Base-by-base conservation (phyloP, 2,797 vertebrate species). In the Muscicapa comitata region DNA sequence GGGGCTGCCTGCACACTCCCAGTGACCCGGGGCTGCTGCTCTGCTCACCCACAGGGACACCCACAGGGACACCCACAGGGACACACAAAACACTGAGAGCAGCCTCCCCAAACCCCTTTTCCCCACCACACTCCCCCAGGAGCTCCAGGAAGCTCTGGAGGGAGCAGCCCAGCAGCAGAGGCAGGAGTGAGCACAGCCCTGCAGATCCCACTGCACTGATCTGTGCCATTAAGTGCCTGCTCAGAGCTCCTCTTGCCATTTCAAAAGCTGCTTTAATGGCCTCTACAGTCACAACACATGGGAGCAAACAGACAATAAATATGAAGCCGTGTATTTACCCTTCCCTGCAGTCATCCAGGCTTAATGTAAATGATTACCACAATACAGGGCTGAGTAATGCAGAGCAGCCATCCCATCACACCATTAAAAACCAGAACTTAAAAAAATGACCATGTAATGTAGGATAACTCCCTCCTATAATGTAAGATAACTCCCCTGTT, bases 121-220 rank as follows among this genome's bases (percentile, higher is more conserved):
- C 48, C 47, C 29, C 42, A 7, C 1, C 38, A 10, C 38, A 11
- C n/a, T 3, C n/a, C 11, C 31, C 12, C 17, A 13, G 58, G 12
- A n/a, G 50, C 50, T 25, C 2, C n/a, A 65, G 50, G 54, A 40
- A 2, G 11, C 26, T 5, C 0, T 8, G 31, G 24, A 17, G 50
- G 26, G 47, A 42, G 63, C 40, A 24, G 4, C 31, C 45, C 19
- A 16, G 62, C 23, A 0, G 10, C 24, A 67, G 50, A 29, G 50
- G 26, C 31, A 13, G 0, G 15, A 15, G n/a, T 3, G 0, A 21
- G 62, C 1, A 38, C 14, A 62, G 9, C 66, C 47, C 33, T 2
- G 3, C 57, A 12, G 48, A 31, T 18, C 28, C 72, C 86, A 48
- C 18, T 2, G 29, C 8, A n/a, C 8, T 4, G 24, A 62, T 5